A percentile compares a stretch with the other conserved stretches of the same genome.
phyloP scores from a whole-genome alignment of 1,140 invertebrate species.

The Temnothorax longispinosus region DNA sequence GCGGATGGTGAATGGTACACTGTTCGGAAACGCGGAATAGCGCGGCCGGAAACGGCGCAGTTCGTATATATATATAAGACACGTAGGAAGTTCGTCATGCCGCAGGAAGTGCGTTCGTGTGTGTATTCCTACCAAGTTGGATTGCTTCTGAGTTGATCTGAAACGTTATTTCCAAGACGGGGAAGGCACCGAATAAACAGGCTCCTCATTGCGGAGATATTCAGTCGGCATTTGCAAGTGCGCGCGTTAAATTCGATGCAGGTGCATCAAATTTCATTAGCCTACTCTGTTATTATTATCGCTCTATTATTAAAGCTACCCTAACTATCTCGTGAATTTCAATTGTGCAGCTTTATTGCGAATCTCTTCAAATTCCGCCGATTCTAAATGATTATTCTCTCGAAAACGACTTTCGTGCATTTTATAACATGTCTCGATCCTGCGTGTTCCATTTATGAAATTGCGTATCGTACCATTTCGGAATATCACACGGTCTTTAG shows the following conservation, averaged over 20 bases:
- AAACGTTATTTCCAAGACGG: conserved; percentile 57
- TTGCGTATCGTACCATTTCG: conserved; percentile 3
- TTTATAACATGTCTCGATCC: background rate
- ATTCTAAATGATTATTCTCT: background rate
- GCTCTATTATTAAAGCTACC: background rate
- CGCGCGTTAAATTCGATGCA: background rate
- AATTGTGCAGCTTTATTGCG: background rate
- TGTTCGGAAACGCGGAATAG: conserved; percentile 9
- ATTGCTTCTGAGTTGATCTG: conserved; percentile 56
- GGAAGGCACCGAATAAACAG: conserved; percentile 12
- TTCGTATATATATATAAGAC: conserved; percentile 30
- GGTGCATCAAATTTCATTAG: conserved; percentile 4
- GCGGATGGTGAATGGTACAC: background rate
- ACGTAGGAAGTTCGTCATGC: conserved; percentile 15
- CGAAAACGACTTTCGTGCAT: background rate
- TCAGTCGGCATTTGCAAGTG: background rate
- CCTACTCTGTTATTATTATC: background rate
- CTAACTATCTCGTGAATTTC: background rate
- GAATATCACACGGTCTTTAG: conserved; percentile 14
- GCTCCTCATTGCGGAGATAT: background rate
- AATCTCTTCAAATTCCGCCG: background rate
- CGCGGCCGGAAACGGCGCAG: background rate
- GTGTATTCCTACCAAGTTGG: conserved; percentile 59
- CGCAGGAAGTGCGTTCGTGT: background rate
- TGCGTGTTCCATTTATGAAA: conserved; percentile 10